These are phyloP conservation scores for Gallinago paraguaiae DNA, from an alignment of 2,113 vertebrate species.

Conservation along the genomic window DNA sequence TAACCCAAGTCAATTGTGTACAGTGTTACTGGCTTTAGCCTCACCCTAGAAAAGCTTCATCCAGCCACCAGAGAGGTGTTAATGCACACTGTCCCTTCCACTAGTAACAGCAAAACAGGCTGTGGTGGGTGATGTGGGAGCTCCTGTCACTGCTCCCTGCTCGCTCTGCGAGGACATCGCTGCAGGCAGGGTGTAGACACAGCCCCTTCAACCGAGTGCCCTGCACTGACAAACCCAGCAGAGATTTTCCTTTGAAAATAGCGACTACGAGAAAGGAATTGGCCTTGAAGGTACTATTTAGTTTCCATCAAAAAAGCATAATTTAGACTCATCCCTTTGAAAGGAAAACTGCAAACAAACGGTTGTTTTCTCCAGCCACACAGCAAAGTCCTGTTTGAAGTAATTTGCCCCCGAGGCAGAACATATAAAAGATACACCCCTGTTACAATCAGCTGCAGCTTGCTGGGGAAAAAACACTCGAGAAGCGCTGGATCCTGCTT, in stretches of 20 bases:
- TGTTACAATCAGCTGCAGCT: conserved; percentile 42
- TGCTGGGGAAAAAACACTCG: conserved; percentile 22
- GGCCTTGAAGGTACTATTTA: neutral
- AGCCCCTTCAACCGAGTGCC: neutral
- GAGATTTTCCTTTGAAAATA: neutral
- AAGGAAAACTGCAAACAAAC: conserved; percentile 6
- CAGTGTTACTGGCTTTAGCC: neutral
- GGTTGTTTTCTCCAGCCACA: conserved; percentile 31
- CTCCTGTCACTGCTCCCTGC: neutral
- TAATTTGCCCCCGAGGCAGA: neutral
- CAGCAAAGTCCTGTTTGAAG: neutral
- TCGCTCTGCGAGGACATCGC: fast-evolving
- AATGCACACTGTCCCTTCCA: neutral
- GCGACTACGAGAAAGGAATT: neutral
- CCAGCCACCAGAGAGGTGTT: neutral
- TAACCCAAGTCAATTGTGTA: neutral
- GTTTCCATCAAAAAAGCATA: neutral
- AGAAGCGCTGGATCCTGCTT: neutral
- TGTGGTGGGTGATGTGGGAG: neutral
- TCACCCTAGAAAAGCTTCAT: conserved; percentile 1
- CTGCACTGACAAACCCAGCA: neutral
- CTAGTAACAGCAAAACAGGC: neutral
- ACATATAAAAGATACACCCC: conserved; percentile 22
- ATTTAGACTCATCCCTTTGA: neutral
- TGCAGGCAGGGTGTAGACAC: neutral